Percentiles rank a stretch among this genome's conserved stretches.
Conservation (phyloP, 2,797 vertebrate genomes). For the Podarcis lilfordi region DNA sequence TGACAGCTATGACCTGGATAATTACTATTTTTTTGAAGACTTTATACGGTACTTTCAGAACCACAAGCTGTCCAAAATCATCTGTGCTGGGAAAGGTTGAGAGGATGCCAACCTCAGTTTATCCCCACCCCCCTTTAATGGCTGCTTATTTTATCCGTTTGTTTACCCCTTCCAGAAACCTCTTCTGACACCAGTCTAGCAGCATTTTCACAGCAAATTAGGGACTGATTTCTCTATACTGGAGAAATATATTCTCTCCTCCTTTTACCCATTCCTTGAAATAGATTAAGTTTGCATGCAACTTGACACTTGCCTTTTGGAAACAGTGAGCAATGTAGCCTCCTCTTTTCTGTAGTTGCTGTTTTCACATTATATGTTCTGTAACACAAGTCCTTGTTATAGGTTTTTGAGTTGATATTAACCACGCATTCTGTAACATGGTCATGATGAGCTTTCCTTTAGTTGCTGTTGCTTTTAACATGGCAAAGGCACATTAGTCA, state of each 20-base stretch:
- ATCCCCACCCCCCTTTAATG: background rate
- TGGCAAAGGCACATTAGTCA: background rate
- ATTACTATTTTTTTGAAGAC: background rate
- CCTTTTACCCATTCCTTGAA: conserved; percentile 9
- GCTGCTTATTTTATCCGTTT: background rate
- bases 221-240: background rate
- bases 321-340: background rate
- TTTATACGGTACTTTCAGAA: background rate
- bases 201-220: background rate
- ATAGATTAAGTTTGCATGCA: background rate
- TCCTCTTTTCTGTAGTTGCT: background rate
- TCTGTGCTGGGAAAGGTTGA: background rate
- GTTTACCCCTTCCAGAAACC: background rate
- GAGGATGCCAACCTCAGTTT: background rate
- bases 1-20: too few relatives aligned
- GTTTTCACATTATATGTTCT: background rate
- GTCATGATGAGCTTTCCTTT: background rate
- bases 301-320: background rate
- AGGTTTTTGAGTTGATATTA: background rate
- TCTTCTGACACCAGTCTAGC: background rate
- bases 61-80: background rate
- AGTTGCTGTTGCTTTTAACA: background rate
- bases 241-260: background rate
- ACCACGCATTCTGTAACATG: background rate
- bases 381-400: background rate